These are phyloP conservation scores for Atherinomorus stipes DNA, from an alignment of 2,113 vertebrate genomes.

Conservation along the genomic window DNA sequence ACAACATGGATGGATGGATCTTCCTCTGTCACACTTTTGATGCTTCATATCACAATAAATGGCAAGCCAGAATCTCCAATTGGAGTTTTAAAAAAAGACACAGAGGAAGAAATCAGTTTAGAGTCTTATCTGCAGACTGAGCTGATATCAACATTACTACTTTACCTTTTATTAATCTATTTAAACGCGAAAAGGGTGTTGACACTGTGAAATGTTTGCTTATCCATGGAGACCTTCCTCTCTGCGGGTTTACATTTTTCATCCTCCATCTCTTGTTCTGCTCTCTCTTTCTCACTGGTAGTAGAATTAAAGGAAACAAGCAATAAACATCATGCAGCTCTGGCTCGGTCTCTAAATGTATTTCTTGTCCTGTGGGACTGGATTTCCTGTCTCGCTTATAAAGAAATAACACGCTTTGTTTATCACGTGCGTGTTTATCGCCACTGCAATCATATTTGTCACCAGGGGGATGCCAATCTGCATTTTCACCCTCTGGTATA, in stretches of 20 bases:
- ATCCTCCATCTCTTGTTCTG: background rate
- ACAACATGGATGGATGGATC: no score
- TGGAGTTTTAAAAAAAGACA: no score
- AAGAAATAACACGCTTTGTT: constrained; percentile 12
- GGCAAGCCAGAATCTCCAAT: no score
- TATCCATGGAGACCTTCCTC: background rate
- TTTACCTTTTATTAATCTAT: no score
- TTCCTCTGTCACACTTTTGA: no score
- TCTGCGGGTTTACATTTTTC: background rate
- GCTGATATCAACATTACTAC: no score
- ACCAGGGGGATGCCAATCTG: background rate
- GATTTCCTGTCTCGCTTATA: constrained; percentile 1
- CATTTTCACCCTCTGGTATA: background rate
- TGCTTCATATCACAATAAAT: no score
- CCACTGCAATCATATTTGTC: background rate
- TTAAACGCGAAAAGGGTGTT: no score
- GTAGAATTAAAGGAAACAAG: constrained; percentile 15
- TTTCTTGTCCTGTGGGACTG: background rate
- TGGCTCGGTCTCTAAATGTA: background rate
- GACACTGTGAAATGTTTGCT: no score
- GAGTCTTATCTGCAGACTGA: no score
- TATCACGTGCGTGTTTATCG: constrained; percentile 1
- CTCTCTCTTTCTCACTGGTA: background rate
- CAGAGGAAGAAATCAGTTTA: no score
- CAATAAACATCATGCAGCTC: background rate